phyloP scores from a whole-genome alignment of 2,113 vertebrate genomes.

The Myiozetetes cayanensis region DNA sequence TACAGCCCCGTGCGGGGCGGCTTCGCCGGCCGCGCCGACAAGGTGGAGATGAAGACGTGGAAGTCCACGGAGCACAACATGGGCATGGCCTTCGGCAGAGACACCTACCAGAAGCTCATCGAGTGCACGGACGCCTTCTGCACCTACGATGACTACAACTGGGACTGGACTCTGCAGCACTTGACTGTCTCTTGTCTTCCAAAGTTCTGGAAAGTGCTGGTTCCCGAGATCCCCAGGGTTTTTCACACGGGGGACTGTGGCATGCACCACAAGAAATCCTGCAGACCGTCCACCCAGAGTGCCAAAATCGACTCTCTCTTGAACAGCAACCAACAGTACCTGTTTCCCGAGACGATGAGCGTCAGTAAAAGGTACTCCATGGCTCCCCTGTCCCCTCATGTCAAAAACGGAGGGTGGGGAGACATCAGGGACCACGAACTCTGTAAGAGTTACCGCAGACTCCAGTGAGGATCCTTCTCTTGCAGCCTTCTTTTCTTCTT shows the following conservation, averaged over 20 bases:
- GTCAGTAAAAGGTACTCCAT: conserved; percentile 86
- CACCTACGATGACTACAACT: conserved; percentile 98
- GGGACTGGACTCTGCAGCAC: conserved; percentile 98
- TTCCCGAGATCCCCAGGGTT: conserved; percentile 89
- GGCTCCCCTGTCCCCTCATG: conserved; percentile 88
- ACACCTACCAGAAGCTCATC: conserved; percentile 88
- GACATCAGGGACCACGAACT: conserved; percentile 99
- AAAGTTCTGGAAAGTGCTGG: conserved; percentile 94
- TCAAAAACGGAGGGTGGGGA: conserved; percentile 98
- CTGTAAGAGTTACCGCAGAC: conserved; percentile 95
- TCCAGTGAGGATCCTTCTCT: conserved; percentile 83
- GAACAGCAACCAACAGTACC: conserved; percentile 84
- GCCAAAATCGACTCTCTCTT: conserved; percentile 91
- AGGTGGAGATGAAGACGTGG: conserved; percentile 94
- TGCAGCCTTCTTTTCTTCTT: conserved; percentile 44
- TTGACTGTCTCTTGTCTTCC: conserved; percentile 93
- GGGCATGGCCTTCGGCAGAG: conserved; percentile 91
- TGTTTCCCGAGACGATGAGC: conserved; percentile 88
- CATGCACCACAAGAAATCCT: conserved; percentile 96
- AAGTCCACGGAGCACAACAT: conserved; percentile 99
- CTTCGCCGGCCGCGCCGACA: conserved; percentile 86
- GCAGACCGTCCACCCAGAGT: conserved; percentile 89
- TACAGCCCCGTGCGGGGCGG: conserved; percentile 81
- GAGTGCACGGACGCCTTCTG: conserved; percentile 96
- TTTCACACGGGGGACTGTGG: conserved; percentile 97